Conservation (phyloP, 1,140 invertebrate species). For the Temnothorax nylanderi region DNA sequence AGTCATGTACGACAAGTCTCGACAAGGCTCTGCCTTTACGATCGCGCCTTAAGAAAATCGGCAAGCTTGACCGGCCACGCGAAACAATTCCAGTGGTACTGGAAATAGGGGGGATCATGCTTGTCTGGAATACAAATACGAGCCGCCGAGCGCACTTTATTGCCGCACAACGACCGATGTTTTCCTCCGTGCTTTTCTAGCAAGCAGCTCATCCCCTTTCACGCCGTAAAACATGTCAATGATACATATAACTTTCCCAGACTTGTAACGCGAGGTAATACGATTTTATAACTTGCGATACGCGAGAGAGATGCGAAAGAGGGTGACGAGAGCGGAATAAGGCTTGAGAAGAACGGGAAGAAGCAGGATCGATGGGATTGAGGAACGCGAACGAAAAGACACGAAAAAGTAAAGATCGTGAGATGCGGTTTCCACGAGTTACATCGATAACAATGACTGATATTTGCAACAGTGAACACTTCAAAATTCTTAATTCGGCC, state of each 20-base stretch:
- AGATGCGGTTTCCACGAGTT: background rate
- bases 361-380: background rate
- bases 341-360: background rate
- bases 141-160: constrained; percentile 35
- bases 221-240: constrained; percentile 51
- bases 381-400: background rate
- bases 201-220: constrained; percentile 14
- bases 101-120: constrained; percentile 30
- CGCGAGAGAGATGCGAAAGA: constrained; percentile 4
- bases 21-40: background rate
- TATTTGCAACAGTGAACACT: background rate
- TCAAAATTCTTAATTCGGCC: background rate
- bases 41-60: background rate
- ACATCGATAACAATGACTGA: background rate
- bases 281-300: constrained; percentile 41
- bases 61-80: background rate
- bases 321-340: background rate
- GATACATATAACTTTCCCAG: constrained; percentile 48
- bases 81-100: constrained; percentile 35
- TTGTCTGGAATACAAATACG: constrained; percentile 50
- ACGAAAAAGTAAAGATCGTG: background rate
- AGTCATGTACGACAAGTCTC: background rate
- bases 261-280: constrained; percentile 22
- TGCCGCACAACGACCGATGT: constrained; percentile 39
- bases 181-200: constrained; percentile 14